Evolutionary conservation across 1,140 invertebrate species (phyloP), one percentile per base, ranked within the genome.

Genomic region (Drosophila chauvacae): DNA sequence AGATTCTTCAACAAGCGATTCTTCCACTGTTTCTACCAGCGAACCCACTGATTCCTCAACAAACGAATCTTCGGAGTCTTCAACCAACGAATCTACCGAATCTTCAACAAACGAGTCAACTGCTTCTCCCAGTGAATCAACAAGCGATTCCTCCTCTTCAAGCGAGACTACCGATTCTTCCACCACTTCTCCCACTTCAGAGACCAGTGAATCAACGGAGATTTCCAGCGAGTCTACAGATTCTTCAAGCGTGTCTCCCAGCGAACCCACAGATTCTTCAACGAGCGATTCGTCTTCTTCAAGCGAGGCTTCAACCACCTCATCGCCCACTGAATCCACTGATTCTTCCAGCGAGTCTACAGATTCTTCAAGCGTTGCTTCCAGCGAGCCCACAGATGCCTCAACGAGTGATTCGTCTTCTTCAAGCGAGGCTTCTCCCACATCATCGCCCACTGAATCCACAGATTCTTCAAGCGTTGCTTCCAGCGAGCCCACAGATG

Each of bases 91-190:
- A 0, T 16, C 75, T 4, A 4, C 35, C 0, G 37, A 58, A 7
- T 72, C 63, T 7, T 35, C 50, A 50, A 48, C 63, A 0, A 11
- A 33, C 6, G 41, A 47, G 1, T 51, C 66, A 14, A 53, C 50
- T 2, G 55, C 23, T 41, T 37, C 50, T 16, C 16, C 48, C 4
- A 30, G 26, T 9, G 48, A 50, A 0, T 6, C 56, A 5, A 50
- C 47, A 1, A 48, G 13, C 23, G 23, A 26, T 7, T n/a, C 37
- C 0, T 26, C 51, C 11, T 37, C 61, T 10, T 16, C 73, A 16
- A 50, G 41, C 4, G 51, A 23, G 18, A 2, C 13, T 23, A 37
- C 61, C 2, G 58, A 42, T 33, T 30, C 42, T n/a, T 4, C 39
- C 4, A 9, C 9, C 30, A 3, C 33, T 7, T 33, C 65, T 5